Percentiles rank a stretch among this genome's conserved stretches.
These are phyloP conservation scores for Macrosiphum euphorbiae DNA, from an alignment of 2,888 invertebrate genomes.

Conservation along the genomic window DNA sequence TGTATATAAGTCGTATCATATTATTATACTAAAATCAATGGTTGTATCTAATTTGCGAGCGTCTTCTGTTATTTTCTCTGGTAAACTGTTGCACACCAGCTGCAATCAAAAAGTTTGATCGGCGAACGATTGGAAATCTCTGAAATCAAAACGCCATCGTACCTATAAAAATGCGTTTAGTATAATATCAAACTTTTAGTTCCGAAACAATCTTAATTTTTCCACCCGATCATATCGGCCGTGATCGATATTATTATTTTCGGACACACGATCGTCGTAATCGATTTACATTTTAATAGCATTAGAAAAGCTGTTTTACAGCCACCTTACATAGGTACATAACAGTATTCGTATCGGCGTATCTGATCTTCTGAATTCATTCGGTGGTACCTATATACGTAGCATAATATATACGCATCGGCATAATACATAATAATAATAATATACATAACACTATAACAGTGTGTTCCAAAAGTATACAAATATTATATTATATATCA, in stretches of 20 bases:
- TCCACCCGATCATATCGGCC: neutral
- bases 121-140: neutral
- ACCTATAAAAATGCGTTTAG: too few species aligned
- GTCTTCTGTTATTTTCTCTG: neutral
- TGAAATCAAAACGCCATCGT: neutral
- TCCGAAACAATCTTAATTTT: neutral
- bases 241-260: conserved; percentile 27
- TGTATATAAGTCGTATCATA: neutral
- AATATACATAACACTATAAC: neutral
- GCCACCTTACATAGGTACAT: neutral
- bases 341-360: neutral
- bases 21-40: too few species aligned
- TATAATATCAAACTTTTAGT: neutral
- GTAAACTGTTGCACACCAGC: neutral
- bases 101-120: neutral
- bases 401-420: neutral
- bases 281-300: conserved; percentile 40
- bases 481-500: neutral
- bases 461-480: neutral
- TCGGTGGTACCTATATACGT: neutral
- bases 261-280: neutral
- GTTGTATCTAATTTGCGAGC: neutral
- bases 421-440: neutral
- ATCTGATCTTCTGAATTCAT: conserved; percentile 3
- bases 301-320: conserved; percentile 30